Conservation (phyloP, 2,113 vertebrate genomes). For the Archilochus colubris region DNA sequence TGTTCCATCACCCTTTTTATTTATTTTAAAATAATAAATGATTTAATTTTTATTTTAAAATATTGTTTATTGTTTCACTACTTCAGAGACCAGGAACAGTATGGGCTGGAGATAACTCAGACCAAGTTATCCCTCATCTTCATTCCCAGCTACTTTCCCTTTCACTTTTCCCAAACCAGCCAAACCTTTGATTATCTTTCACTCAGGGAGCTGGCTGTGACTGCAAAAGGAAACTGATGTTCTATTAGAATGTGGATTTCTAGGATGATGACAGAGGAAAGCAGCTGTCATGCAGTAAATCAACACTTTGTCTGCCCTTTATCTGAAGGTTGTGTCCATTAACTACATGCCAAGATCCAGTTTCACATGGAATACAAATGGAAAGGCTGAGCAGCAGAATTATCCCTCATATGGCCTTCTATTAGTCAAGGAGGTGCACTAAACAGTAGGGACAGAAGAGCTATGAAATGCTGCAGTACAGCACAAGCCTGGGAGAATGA, state of each 20-base stretch:
- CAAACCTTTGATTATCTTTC: background rate
- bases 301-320: background rate
- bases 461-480: background rate
- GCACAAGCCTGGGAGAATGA: background rate
- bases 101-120: background rate
- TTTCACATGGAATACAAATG: background rate
- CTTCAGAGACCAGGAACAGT: background rate
- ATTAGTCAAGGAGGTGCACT: background rate
- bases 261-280: background rate
- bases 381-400: background rate
- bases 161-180: background rate
- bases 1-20: no score
- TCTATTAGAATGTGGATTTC: background rate
- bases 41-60: no score
- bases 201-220: background rate
- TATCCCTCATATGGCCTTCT: background rate
- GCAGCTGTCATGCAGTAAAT: background rate
- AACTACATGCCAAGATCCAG: constrained; percentile 28
- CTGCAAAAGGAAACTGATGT: background rate
- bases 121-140: background rate
- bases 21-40: no score
- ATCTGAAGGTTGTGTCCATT: constrained; percentile 10
- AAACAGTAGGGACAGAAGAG: background rate
- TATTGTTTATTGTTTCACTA: background rate
- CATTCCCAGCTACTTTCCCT: background rate